Base-by-base conservation (phyloP, 2,888 invertebrate genomes). In the Clunio marinus region DNA sequence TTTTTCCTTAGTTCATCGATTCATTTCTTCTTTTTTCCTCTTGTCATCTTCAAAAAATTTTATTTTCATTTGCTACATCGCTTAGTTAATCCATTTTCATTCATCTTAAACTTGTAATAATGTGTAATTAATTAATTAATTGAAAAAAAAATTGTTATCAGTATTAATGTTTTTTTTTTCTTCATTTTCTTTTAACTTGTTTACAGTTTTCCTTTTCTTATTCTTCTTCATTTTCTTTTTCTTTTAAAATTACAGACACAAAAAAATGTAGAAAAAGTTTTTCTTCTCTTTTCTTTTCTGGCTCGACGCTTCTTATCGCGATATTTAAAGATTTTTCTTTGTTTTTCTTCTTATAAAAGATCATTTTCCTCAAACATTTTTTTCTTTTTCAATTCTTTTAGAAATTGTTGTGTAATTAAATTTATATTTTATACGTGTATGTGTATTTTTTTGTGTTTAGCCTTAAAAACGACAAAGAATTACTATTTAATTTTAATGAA, bases 11-110 rank as follows among this genome's bases (percentile, higher is more conserved):
- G 24, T 57, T 66, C 55, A 35, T 65, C 63, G 45, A 22, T 63
- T 45, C 25, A 1, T 28, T 51, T 55, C 45, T 51, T 35, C 8
- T 27, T 27, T 51, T 66, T 66, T 55, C 24, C 15, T 55, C 41
- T 66, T 66, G 66, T 66, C 66, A 66, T 66, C 66, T 66, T 66
- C 35, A 32, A 10, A 57, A 55, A 59, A 24, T 17, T 59, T 32
- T 59, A 22, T 27, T 41, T 63, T 46, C 46, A 41, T 51, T 51
- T 57, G 2, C 25, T n/a, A 22, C 27, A 57, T 57, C 57, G 57
- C 25, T 57, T 57, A 57, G 4, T 57, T 57, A 25, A 45, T 65
- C 28, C 45, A 45, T 32, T 32, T 32, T 32, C 13, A 32, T 32
- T 13, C 35, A 8, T 7, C 51, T 65, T 65, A 65, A 37, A 25